These are phyloP conservation scores for Gymnogyps californianus DNA, from an alignment of 2,113 vertebrate genomes.

Conservation along the genomic window DNA sequence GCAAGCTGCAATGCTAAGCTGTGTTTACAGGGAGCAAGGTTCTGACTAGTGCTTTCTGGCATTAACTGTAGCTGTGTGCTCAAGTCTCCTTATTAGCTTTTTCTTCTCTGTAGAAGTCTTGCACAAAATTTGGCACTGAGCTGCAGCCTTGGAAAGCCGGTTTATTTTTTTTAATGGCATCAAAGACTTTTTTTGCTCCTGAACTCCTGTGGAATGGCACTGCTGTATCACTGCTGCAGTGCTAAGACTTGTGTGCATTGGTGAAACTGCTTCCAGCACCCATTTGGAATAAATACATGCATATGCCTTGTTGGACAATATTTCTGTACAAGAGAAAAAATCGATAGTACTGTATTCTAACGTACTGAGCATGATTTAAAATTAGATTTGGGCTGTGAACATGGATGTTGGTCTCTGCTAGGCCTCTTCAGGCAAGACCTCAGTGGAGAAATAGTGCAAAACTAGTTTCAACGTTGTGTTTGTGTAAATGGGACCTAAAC, in stretches of 20 bases:
- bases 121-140: not conserved
- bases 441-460: not conserved
- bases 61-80: not conserved
- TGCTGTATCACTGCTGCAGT: not conserved
- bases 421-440: not conserved
- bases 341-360: not conserved
- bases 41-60: not conserved
- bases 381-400: not conserved
- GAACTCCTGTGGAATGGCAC: not conserved
- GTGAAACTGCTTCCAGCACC: not conserved
- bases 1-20: too few relatives aligned
- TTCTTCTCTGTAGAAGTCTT: not conserved
- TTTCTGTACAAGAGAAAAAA: not conserved
- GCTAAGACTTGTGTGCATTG: not conserved
- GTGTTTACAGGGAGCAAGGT: not conserved
- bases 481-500: not conserved
- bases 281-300: not conserved
- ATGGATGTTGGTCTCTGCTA: not conserved
- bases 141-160: not conserved
- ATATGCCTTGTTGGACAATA: not conserved
- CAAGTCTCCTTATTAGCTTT: not conserved
- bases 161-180: not conserved
- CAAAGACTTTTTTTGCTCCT: not conserved
- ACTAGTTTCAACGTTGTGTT: not conserved
- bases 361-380: not conserved